Conservation (phyloP, 2,113 vertebrate species). For the Silurus meridionalis region DNA sequence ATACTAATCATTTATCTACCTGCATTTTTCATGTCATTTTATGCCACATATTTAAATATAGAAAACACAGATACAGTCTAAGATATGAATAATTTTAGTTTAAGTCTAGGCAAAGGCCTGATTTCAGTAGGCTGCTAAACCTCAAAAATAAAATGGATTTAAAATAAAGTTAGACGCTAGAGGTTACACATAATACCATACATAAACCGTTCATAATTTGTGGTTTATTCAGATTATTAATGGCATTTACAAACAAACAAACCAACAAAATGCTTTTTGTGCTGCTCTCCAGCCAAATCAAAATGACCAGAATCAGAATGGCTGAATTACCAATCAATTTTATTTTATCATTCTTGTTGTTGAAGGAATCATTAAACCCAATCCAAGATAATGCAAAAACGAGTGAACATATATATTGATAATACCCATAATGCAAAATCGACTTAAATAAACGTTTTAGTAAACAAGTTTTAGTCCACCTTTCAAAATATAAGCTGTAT, state of each 20-base stretch:
- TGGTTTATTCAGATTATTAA: neutral
- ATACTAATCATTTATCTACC: neutral
- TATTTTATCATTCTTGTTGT: neutral
- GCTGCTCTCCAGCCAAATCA: neutral
- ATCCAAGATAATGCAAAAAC: neutral
- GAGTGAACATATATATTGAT: neutral
- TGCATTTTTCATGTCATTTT: neutral
- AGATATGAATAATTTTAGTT: neutral
- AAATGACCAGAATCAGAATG: neutral
- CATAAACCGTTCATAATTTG: neutral
- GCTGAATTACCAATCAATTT: neutral
- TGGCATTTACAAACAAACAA: neutral
- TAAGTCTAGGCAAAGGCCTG: neutral
- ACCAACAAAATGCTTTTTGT: neutral
- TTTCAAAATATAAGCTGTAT: neutral
- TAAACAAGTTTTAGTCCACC: neutral
- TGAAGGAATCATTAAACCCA: neutral
- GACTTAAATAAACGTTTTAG: neutral
- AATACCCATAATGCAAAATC: neutral
- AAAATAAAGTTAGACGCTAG: too few relatives aligned
- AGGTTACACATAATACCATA: neutral
- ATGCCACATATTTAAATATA: constrained; percentile 1
- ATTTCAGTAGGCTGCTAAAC: neutral
- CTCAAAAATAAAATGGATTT: neutral
- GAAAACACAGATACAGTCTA: neutral